Percentiles rank a stretch among this genome's conserved stretches.
Conservation (phyloP, 2,797 vertebrate genomes). For the Intellagama lesueurii region DNA sequence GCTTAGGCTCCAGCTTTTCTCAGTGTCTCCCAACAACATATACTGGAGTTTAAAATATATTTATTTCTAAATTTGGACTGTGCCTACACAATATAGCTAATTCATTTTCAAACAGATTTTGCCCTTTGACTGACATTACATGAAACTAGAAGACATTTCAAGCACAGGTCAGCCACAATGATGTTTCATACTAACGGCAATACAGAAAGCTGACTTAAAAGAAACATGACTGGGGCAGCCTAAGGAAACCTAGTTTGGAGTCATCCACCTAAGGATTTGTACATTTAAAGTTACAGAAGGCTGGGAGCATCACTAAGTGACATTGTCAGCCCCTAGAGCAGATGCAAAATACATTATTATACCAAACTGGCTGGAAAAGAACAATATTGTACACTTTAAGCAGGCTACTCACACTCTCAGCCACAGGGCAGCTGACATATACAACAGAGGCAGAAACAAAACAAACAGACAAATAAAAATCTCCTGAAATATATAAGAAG, state of each 20-base stretch:
- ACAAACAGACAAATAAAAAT: constrained; percentile 47
- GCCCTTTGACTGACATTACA: not conserved
- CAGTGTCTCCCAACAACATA: not conserved
- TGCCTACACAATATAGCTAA: not conserved
- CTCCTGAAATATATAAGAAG: constrained; percentile 8
- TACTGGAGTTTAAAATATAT: fast-evolving
- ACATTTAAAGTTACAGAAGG: not conserved
- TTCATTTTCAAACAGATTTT: not conserved
- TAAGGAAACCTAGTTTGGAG: not conserved
- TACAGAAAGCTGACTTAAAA: constrained; percentile 1
- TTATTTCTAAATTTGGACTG: not conserved
- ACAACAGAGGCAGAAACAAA: constrained; percentile 40
- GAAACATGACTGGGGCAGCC: constrained; percentile 13
- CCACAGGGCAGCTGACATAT: constrained; percentile 62
- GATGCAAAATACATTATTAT: not conserved
- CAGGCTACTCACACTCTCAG: constrained; percentile 49
- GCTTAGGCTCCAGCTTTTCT: not conserved
- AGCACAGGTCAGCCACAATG: constrained; percentile 18
- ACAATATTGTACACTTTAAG: constrained; percentile 38
- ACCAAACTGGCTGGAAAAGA: constrained; percentile 49
- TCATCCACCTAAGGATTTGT: not conserved
- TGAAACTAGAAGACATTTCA: constrained; percentile 18
- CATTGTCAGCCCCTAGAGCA: fast-evolving
- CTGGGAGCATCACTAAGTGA: not conserved
- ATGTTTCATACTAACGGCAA: fast-evolving